A percentile compares a stretch with the other conserved stretches of the same genome.
These are phyloP conservation scores for Macropus fuliginosus DNA, from an alignment of 2,797 vertebrate species.

Conservation along the genomic window DNA sequence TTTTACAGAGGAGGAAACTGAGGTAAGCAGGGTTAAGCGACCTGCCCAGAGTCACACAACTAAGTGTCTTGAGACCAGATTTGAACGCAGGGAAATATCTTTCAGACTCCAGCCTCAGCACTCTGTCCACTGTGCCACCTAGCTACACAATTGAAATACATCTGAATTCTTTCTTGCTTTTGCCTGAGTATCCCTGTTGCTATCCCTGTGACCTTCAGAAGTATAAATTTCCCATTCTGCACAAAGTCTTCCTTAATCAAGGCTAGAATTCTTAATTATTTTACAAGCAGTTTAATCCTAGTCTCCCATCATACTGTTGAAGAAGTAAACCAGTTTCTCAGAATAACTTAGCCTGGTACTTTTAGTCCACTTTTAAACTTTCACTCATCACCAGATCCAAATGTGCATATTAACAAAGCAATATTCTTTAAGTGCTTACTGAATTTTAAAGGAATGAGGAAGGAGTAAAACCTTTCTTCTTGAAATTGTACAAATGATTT, in stretches of 20 bases:
- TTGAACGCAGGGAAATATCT: not conserved
- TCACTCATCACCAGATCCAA: not conserved
- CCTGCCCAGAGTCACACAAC: not conserved
- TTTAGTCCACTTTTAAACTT: not conserved
- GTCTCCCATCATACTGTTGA: not conserved
- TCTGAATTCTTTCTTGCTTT: not conserved
- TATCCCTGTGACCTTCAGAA: not conserved
- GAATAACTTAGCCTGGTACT: not conserved
- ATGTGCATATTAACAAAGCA: not conserved
- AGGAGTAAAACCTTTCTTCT: not conserved
- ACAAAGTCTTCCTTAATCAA: not conserved
- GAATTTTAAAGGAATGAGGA: not conserved
- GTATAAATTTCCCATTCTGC: not conserved
- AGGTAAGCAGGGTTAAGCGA: not conserved
- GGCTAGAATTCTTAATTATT: not conserved
- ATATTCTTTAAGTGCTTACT: not conserved
- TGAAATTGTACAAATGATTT: not conserved
- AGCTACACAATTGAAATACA: not conserved
- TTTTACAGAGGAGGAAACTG: not conserved
- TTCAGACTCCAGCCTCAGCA: not conserved
- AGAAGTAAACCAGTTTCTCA: not conserved
- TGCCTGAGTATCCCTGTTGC: not conserved
- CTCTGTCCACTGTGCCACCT: not conserved
- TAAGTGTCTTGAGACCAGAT: not conserved
- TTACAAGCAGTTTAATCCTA: not conserved